Conservation (phyloP, 2,797 vertebrate genomes). For the Xerus rutilus region DNA sequence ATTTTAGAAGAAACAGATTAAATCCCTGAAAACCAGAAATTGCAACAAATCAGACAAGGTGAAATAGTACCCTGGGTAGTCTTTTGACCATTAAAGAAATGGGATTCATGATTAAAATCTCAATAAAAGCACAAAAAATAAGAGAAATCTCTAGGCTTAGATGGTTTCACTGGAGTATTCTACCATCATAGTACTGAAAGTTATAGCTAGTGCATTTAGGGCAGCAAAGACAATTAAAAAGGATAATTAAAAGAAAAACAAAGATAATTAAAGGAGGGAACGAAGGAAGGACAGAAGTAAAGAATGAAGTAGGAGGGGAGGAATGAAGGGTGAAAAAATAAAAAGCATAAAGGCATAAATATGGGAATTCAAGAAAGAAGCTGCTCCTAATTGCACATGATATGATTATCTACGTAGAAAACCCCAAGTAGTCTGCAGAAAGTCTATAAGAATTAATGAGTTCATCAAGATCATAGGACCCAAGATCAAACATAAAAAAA, state of each 20-base stretch:
- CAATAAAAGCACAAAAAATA: background rate
- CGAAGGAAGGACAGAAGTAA: background rate
- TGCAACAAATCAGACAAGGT: background rate
- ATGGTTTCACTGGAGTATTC: background rate
- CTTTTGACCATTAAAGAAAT: background rate
- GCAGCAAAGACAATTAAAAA: background rate
- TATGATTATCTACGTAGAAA: background rate
- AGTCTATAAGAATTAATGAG: background rate
- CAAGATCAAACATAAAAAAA: background rate
- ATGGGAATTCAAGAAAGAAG: background rate
- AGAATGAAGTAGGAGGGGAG: background rate
- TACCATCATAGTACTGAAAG: background rate
- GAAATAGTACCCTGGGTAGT: background rate
- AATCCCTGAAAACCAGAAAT: background rate
- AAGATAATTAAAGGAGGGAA: background rate
- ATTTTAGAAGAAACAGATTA: background rate
- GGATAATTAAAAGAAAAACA: background rate
- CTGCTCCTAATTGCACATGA: background rate
- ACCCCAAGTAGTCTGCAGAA: background rate
- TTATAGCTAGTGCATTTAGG: background rate
- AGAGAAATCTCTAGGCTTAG: background rate
- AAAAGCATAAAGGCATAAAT: background rate
- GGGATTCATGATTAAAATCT: background rate
- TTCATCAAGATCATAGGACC: background rate
- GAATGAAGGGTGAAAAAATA: background rate